Percentiles rank a stretch among this genome's conserved stretches.
These are phyloP conservation scores for Leptodactylus fallax DNA, from an alignment of 2,797 vertebrate genomes.

Conservation along the genomic window DNA sequence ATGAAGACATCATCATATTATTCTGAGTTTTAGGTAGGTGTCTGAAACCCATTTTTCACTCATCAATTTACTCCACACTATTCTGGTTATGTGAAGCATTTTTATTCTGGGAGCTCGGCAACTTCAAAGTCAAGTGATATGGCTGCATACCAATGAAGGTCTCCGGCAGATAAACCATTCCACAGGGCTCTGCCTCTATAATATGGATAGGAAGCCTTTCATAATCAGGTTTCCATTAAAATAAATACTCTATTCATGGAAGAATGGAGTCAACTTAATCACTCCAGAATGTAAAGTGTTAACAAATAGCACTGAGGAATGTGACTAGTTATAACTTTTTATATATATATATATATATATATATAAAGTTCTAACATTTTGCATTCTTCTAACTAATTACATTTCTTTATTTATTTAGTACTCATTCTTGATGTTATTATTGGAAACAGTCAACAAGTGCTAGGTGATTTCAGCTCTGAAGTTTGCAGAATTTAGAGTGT, in stretches of 20 bases:
- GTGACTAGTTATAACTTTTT: no score
- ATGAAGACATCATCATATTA: not conserved
- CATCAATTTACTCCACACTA: not conserved
- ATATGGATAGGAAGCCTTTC: not conserved
- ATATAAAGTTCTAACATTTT: no score
- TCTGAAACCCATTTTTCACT: slow-evolving; percentile 9
- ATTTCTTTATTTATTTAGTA: no score
- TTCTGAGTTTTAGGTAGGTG: slow-evolving; percentile 18
- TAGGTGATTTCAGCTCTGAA: no score
- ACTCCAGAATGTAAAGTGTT: not conserved
- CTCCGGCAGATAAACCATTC: not conserved
- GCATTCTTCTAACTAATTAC: no score
- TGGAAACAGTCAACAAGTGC: no score
- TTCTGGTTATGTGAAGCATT: slow-evolving; percentile 32
- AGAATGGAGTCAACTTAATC: not conserved
- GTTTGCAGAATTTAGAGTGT: no score
- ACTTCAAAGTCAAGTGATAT: slow-evolving; percentile 34
- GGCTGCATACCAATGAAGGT: slow-evolving; percentile 21
- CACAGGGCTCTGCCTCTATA: not conserved
- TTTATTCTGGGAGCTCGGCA: not conserved
- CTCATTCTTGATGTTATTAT: no score
- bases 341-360: no score
- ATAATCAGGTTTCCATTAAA: not conserved
- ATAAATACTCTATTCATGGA: slow-evolving; percentile 4
- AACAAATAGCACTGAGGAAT: not conserved